These are phyloP conservation scores for Scotopteryx bipunctaria DNA, from an alignment of 2,888 invertebrate species.

Conservation along the genomic window DNA sequence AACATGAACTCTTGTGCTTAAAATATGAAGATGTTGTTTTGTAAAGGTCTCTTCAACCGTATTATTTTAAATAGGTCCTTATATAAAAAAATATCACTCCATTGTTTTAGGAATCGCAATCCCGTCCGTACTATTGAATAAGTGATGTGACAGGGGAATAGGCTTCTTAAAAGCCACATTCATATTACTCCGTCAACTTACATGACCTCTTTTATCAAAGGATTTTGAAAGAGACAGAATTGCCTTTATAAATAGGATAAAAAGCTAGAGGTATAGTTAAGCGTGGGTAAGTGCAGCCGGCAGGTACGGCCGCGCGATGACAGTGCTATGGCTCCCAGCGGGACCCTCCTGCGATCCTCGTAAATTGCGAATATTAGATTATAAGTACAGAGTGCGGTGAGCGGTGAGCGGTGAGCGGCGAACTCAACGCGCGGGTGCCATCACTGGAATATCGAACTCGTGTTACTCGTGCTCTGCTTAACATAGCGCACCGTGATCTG, in stretches of 20 bases:
- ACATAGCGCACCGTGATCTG: slow-evolving; percentile 71
- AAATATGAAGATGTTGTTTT: slow-evolving; percentile 8
- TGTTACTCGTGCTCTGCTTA: slow-evolving; percentile 72
- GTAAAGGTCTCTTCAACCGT: slow-evolving; percentile 5
- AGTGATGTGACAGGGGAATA: slow-evolving; percentile 5
- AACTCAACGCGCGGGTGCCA: slow-evolving; percentile 57
- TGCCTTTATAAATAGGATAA: slow-evolving; percentile 42
- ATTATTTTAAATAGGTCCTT: background rate
- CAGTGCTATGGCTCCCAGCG: slow-evolving; percentile 75
- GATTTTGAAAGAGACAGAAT: slow-evolving; percentile 45
- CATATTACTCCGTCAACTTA: slow-evolving; percentile 24
- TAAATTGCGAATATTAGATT: slow-evolving; percentile 83
- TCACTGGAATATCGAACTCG: slow-evolving; percentile 76
- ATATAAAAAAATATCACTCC: background rate
- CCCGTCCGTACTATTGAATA: slow-evolving; percentile 6
- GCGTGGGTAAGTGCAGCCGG: slow-evolving; percentile 70
- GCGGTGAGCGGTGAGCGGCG: slow-evolving; percentile 51
- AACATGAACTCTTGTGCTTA: slow-evolving; percentile 12
- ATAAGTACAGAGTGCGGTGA: slow-evolving; percentile 78
- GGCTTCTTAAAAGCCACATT: slow-evolving; percentile 21
- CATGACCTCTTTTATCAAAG: slow-evolving; percentile 24
- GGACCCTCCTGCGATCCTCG: slow-evolving; percentile 76
- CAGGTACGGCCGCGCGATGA: slow-evolving; percentile 74
- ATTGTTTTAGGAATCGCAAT: slow-evolving; percentile 3
- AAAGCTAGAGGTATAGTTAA: slow-evolving; percentile 64